phyloP scores from a whole-genome alignment of 2,797 vertebrate genomes.

The Pangasius larnaudii region DNA sequence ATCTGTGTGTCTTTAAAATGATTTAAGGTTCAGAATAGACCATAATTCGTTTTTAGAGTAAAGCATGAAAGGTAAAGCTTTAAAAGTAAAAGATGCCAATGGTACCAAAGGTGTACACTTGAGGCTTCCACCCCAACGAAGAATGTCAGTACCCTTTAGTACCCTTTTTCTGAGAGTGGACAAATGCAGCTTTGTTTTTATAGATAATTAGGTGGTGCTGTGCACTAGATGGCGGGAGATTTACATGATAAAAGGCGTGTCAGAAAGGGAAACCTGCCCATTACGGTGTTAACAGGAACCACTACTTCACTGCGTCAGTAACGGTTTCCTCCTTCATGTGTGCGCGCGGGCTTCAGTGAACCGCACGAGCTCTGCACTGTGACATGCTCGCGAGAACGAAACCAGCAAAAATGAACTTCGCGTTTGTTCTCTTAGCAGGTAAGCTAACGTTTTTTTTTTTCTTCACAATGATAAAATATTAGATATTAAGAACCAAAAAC shows the following conservation, averaged over 20 bases:
- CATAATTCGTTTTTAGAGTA: neutral
- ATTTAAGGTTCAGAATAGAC: no score
- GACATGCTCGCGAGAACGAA: neutral
- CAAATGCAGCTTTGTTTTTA: neutral
- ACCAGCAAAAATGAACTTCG: slow-evolving; percentile 3
- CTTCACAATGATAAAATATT: neutral
- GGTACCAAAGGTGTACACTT: neutral
- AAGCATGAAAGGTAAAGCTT: neutral
- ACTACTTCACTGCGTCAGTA: neutral
- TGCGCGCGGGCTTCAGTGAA: neutral
- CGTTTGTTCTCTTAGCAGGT: slow-evolving; percentile 24
- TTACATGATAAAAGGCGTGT: neutral
- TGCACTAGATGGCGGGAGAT: neutral
- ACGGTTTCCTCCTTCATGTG: slow-evolving; percentile 24
- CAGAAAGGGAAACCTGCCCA: neutral
- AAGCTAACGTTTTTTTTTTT: slow-evolving; percentile 1
- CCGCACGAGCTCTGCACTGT: neutral
- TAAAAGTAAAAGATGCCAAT: neutral
- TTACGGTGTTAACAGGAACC: neutral
- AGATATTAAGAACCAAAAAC: neutral
- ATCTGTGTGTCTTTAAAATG: neutral
- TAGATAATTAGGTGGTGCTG: neutral
- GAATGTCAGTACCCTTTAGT: neutral
- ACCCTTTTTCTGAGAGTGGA: neutral
- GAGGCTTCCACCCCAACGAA: neutral